Evolutionary conservation across 1,140 invertebrate species (phyloP).

Genomic region (Ips typographus): DNA sequence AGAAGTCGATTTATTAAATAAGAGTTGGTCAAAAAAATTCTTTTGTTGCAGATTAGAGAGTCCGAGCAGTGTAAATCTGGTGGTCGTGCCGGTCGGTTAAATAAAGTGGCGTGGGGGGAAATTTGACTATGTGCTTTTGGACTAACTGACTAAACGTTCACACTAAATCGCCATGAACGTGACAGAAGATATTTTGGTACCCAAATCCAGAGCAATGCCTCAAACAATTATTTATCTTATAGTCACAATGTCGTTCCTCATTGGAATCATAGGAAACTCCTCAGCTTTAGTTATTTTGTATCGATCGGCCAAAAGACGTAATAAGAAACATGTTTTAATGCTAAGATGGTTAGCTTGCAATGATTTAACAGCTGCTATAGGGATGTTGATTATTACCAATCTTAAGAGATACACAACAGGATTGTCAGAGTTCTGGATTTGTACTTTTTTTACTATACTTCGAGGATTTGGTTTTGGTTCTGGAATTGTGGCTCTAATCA

Average conservation of each 20-base stretch:
- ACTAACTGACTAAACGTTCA: not conserved
- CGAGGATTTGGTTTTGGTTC: slow-evolving; percentile 82
- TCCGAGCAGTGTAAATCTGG: slow-evolving; percentile 10
- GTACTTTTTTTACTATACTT: slow-evolving; percentile 70
- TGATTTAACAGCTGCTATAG: slow-evolving; percentile 74
- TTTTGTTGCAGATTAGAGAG: slow-evolving; percentile 24
- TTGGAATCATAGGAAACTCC: slow-evolving; percentile 62
- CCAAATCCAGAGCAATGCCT: too few relatives aligned
- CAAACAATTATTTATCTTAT: slow-evolving; percentile 38
- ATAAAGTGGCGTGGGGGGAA: not conserved
- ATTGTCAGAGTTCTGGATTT: slow-evolving; percentile 60
- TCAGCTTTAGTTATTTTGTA: slow-evolving; percentile 63
- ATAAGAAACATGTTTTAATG: slow-evolving; percentile 78
- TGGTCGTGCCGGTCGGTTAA: not conserved
- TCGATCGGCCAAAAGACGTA: slow-evolving; percentile 63
- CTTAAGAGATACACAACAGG: slow-evolving; percentile 60
- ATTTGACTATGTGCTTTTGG: too few relatives aligned
- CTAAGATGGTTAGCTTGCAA: slow-evolving; percentile 75
- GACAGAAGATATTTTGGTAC: not conserved
- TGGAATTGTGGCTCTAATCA: slow-evolving; percentile 82
- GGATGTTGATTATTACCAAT: slow-evolving; percentile 61
- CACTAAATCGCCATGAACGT: slow-evolving; percentile 12
- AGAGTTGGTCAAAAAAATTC: slow-evolving; percentile 6
- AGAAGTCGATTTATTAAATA: slow-evolving; percentile 9
- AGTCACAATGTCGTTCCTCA: slow-evolving; percentile 52